A percentile compares a stretch with the other conserved stretches of the same genome.
These are phyloP conservation scores for Bombylius major DNA, from an alignment of 2,888 invertebrate genomes.

Conservation along the genomic window DNA sequence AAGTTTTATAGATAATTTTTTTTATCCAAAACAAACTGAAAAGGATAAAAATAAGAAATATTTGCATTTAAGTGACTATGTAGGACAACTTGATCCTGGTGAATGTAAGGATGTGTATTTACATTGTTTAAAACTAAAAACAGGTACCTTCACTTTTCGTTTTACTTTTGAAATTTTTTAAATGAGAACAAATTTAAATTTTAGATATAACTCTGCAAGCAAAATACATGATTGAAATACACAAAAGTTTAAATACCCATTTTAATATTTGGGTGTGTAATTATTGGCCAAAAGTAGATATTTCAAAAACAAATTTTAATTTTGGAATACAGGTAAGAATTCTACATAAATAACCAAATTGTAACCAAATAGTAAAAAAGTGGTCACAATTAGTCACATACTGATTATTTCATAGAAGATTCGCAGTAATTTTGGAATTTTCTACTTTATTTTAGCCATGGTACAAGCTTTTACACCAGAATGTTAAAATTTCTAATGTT, in stretches of 20 bases:
- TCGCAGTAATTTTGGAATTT: too few species aligned
- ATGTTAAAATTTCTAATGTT: slow-evolving; percentile 15
- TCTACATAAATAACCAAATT: not conserved
- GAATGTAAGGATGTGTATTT: not conserved
- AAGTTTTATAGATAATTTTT: not conserved
- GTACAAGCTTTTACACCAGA: slow-evolving; percentile 22
- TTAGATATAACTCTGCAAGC: slow-evolving; percentile 18
- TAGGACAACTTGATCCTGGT: not conserved
- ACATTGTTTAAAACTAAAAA: not conserved
- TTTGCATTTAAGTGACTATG: not conserved
- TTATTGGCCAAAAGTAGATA: slow-evolving; percentile 19
- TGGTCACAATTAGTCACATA: too few species aligned
- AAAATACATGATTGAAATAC: slow-evolving; percentile 21
- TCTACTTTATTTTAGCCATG: not conserved
- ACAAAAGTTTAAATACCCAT: slow-evolving; percentile 20
- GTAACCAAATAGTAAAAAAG: too few species aligned
- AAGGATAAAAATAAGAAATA: not conserved
- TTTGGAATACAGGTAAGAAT: slow-evolving; percentile 22
- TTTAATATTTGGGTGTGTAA: slow-evolving; percentile 24
- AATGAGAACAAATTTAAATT: too few species aligned
- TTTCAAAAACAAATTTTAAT: slow-evolving; percentile 23
- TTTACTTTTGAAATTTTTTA: too few species aligned
- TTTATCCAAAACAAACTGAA: not conserved
- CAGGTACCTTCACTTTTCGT: not conserved
- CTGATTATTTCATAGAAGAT: too few species aligned